phyloP scores from a whole-genome alignment of 2,797 vertebrate species.

The Coccyzus lansbergi region DNA sequence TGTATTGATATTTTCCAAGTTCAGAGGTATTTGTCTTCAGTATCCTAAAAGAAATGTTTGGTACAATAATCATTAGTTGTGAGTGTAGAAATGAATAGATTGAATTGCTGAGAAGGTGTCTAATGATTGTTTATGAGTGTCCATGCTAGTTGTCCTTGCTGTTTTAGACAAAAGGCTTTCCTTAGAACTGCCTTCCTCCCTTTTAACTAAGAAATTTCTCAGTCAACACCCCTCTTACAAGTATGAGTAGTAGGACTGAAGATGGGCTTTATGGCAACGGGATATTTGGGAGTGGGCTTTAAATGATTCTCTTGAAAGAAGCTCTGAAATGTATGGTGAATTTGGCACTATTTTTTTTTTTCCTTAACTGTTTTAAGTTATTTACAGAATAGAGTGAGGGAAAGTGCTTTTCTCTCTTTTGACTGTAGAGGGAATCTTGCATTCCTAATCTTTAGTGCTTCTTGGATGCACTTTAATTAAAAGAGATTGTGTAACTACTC shows the following conservation, averaged over 20 bases:
- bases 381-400: not conserved
- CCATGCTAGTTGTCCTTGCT: not conserved
- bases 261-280: not conserved
- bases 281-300: not conserved
- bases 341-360: not conserved
- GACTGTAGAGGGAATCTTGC: conserved; percentile 7
- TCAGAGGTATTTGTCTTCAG: not conserved
- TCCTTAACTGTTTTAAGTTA: not conserved
- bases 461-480: conserved; percentile 3
- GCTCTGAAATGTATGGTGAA: not conserved
- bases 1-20: not conserved
- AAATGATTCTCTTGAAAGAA: not conserved
- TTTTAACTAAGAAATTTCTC: not conserved
- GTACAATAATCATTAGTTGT: not conserved
- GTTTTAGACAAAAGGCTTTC: not conserved
- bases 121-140: not conserved
- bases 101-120: not conserved
- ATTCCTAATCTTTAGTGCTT: not conserved
- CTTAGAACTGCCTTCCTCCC: not conserved
- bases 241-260: not conserved
- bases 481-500: not conserved
- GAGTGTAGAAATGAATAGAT: not conserved
- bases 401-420: not conserved
- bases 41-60: not conserved
- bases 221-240: not conserved